phyloP scores from a whole-genome alignment of 1,140 invertebrate species.

The Drosophila santomea region DNA sequence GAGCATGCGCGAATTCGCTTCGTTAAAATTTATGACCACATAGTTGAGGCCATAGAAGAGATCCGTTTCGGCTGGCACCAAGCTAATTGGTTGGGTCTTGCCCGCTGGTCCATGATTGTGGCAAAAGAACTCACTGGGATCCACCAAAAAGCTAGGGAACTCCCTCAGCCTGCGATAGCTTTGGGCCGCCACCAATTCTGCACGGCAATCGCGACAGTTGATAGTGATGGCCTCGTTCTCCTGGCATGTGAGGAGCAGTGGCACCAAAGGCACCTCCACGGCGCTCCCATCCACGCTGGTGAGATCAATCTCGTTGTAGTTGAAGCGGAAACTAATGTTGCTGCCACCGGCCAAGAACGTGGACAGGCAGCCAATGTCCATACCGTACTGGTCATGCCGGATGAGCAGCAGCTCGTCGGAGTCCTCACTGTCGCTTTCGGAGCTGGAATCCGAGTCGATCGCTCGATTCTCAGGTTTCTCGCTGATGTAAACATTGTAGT shows the following conservation, averaged over 20 bases:
- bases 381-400: conserved; percentile 44
- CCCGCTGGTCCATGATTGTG: conserved; percentile 45
- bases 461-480: neutral
- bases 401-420: conserved; percentile 28
- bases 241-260: conserved; percentile 14
- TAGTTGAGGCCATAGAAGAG: conserved; percentile 74
- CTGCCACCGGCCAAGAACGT: conserved; percentile 25
- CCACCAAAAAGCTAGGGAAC: conserved; percentile 68
- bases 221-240: conserved; percentile 30
- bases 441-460: neutral
- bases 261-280: conserved; percentile 10
- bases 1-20: neutral
- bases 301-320: conserved; percentile 53
- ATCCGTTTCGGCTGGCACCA: conserved; percentile 51
- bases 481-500: conserved; percentile 52
- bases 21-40: conserved; percentile 51
- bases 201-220: conserved; percentile 40
- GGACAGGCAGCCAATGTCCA: conserved; percentile 56
- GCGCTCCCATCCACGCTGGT: conserved; percentile 29
- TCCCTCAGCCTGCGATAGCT: conserved; percentile 58
- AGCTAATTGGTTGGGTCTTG: conserved; percentile 9
- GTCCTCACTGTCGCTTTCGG: conserved; percentile 12
- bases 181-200: conserved; percentile 23
- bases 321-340: conserved; percentile 66
- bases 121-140: conserved; percentile 77